phyloP scores from a whole-genome alignment of 2,888 invertebrate genomes.

The Ochropacha duplaris region DNA sequence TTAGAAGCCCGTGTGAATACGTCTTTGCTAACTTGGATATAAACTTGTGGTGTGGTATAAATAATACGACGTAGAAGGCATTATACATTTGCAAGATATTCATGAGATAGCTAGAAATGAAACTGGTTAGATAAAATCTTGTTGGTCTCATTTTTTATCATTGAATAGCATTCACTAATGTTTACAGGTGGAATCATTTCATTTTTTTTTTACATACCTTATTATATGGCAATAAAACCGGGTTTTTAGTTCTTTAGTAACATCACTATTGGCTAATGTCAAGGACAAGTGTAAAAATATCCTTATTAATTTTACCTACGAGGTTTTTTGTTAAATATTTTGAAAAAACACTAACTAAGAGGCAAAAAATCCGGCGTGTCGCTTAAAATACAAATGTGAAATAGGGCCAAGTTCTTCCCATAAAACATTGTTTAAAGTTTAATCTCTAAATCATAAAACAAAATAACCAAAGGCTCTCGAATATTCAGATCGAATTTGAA shows the following conservation, averaged over 20 bases:
- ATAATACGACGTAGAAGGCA: not conserved
- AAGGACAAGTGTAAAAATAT: too few species aligned
- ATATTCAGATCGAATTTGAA: too few species aligned
- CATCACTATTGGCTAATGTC: not conserved
- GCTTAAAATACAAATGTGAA: too few species aligned
- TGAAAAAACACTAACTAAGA: too few species aligned
- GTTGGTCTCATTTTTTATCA: slow-evolving; percentile 1
- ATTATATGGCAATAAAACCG: too few species aligned
- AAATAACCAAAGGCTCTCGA: too few species aligned
- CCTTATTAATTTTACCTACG: too few species aligned
- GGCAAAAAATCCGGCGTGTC: too few species aligned
- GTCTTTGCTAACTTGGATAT: not conserved
- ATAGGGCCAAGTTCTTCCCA: too few species aligned
- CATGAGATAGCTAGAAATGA: slow-evolving; percentile 2
- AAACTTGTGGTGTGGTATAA: not conserved
- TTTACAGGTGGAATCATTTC: not conserved
- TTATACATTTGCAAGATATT: slow-evolving; percentile 1
- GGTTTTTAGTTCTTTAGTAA: not conserved
- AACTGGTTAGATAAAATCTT: slow-evolving; percentile 2
- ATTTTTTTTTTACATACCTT: not conserved
- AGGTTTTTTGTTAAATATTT: too few species aligned
- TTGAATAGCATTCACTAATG: not conserved
- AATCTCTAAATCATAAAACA: too few species aligned
- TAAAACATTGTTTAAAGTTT: too few species aligned
- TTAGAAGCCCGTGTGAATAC: not conserved